These are phyloP conservation scores for Bombus turneri DNA, from an alignment of 1,140 invertebrate genomes.

Conservation along the genomic window DNA sequence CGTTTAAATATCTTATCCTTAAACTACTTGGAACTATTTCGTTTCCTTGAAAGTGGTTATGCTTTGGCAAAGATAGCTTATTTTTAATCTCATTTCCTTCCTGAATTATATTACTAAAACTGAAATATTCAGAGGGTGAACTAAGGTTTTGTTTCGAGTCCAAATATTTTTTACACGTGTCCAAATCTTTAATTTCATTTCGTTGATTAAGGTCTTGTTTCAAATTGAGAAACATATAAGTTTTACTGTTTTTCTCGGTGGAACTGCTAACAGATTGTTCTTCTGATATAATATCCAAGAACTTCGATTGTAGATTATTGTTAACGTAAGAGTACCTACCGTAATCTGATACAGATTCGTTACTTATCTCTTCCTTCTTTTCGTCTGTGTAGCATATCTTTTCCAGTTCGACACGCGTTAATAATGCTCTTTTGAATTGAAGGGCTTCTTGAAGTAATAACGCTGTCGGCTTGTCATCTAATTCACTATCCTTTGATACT, in stretches of 20 bases:
- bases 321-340: constrained; percentile 18
- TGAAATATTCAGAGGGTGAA: constrained; percentile 55
- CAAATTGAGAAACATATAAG: constrained; percentile 42
- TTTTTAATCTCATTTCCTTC: not conserved
- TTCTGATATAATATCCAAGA: constrained; percentile 70
- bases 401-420: constrained; percentile 53
- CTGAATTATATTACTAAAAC: constrained; percentile 38
- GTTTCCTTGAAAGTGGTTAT: constrained; percentile 8
- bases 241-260: constrained; percentile 51
- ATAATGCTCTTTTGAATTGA: constrained; percentile 61
- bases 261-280: constrained; percentile 64
- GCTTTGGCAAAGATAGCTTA: not conserved
- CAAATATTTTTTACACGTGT: not conserved
- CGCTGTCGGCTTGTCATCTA: constrained; percentile 60
- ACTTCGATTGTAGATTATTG: constrained; percentile 55
- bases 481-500: constrained; percentile 54
- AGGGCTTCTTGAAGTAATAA: constrained; percentile 66
- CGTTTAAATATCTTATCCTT: not conserved
- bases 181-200: not conserved
- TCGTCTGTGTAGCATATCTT: constrained; percentile 8
- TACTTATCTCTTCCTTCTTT: not conserved
- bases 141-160: constrained; percentile 3
- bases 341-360: not conserved
- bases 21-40: not conserved
- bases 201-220: constrained; percentile 15